Conservation (phyloP, 2,797 vertebrate species). For the Myiotriccus ornatus region DNA sequence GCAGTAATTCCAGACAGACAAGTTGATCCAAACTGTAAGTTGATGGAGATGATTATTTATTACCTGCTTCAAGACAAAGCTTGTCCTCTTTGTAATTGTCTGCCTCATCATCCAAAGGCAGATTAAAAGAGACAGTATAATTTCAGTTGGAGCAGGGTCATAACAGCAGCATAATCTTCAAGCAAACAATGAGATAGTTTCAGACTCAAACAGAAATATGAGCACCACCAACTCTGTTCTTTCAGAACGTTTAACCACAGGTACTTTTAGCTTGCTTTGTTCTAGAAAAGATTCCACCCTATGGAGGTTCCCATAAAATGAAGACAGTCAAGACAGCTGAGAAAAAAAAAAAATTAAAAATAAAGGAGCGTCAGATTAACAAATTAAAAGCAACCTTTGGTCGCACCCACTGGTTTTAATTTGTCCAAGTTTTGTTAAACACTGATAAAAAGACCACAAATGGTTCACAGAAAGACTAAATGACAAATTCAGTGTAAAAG, state of each 20-base stretch:
- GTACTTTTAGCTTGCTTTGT: constrained; percentile 20
- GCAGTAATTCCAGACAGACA: constrained; percentile 62
- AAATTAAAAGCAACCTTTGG: not conserved
- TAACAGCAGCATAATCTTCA: constrained; percentile 17
- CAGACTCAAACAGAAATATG: not conserved
- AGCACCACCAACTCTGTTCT: not conserved
- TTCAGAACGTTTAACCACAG: constrained; percentile 16
- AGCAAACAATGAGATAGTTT: constrained; percentile 6
- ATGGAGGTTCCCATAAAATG: not conserved
- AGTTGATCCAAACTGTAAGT: constrained; percentile 43
- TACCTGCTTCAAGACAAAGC: constrained; percentile 61
- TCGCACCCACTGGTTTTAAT: not conserved
- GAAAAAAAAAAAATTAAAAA: not conserved
- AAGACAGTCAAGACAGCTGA: not conserved
- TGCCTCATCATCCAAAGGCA: constrained; percentile 17
- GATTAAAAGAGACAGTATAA: constrained; percentile 48
- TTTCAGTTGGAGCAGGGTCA: constrained; percentile 33
- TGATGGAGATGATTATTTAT: constrained; percentile 52
- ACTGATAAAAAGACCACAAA: not conserved
- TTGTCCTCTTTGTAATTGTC: constrained; percentile 47
- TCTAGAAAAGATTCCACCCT: not conserved
- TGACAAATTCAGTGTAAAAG: not conserved
- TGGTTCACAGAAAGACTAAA: not conserved
- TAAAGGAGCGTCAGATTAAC: not conserved
- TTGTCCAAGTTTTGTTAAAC: not conserved